Base-by-base conservation (phyloP, 2,113 vertebrate genomes). In the Pedetes capensis region DNA sequence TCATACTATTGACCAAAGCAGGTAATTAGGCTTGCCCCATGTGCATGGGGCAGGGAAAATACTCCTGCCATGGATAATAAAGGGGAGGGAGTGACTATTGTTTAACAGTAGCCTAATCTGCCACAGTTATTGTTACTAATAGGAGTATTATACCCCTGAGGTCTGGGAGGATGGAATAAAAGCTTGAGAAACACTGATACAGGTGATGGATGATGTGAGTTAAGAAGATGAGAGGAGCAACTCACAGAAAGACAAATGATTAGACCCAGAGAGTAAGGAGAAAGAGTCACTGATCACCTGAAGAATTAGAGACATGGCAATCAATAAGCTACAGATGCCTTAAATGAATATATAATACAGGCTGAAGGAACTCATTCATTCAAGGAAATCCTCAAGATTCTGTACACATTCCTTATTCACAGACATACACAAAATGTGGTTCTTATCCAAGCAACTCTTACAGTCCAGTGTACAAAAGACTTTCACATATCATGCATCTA, bases 311-410 rank as follows among this genome's bases (percentile, higher is more conserved):
- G 6, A 81, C 25, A 34, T 72, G n/a, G 51, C 69, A 20, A 79
- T 49, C 8, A n/a, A 49, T 66, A 90, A 74, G 29, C 39, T 44
- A 63, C 18, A 75, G 27, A 49, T 64, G 1, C 4, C n/a, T 91
- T 95, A n/a, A 93, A 96, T 84, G 32, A 93, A 94, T 81, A 66
- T 39, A 63, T 25, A 61, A 12, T 82, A 32, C 34, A 42, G 2
- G 27, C 39, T 32, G 10, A 90, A 83, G 8, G 4, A 75, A 64
- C 49, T 80, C 27, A 91, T 22, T 91, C 51, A 74, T 68, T 93
- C 16, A 85, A 75, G 47, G 72, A 71, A n/a, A 44, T 69, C n/a
- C 44, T 64, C 51, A n/a, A 32, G 13, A 53, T 76, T 75, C 51
- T 42, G 6, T 64, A 55, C 8, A 57, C 32, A 18, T 32, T 7